Evolutionary conservation across 2,113 vertebrate species (phyloP).

Genomic region (Siniperca chuatsi): DNA sequence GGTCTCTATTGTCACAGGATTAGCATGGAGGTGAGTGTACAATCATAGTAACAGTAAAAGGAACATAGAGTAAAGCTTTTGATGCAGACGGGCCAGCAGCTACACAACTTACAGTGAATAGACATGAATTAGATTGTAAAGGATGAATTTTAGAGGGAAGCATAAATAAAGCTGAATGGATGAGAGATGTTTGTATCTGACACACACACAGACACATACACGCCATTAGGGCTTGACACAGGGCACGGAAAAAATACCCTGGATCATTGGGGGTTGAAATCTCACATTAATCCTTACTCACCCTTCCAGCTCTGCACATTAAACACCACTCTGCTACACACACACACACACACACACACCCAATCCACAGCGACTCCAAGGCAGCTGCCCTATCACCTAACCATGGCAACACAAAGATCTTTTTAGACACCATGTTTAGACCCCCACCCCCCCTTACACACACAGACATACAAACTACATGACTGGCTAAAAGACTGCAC

Average conservation of each 20-base stretch:
- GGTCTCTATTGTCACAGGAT: conserved; percentile 46
- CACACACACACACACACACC: conserved; percentile 6
- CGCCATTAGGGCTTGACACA: conserved; percentile 45
- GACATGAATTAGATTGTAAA: conserved; percentile 29
- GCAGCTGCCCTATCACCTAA: conserved; percentile 42
- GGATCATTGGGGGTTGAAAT: conserved; percentile 61
- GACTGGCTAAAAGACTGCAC: background rate
- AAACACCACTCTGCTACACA: conserved; percentile 49
- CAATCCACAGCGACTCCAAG: conserved; percentile 11
- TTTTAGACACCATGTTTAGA: conserved; percentile 28
- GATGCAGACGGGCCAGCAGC: background rate
- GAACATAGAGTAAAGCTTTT: background rate
- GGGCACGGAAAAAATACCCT: conserved; percentile 45
- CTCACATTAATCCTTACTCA: conserved; percentile 73
- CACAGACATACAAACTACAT: background rate
- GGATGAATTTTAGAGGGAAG: conserved; percentile 1
- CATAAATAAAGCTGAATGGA: background rate
- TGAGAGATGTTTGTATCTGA: conserved; percentile 11
- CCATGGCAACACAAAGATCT: conserved; percentile 54
- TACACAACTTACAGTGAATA: background rate
- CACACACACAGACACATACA: background rate
- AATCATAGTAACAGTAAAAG: background rate
- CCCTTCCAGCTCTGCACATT: conserved; percentile 57
- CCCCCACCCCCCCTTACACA: background rate
- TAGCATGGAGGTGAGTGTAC: conserved; percentile 12